phyloP scores from a whole-genome alignment of 2,888 invertebrate genomes.

The Ichneumoninae sp. region DNA sequence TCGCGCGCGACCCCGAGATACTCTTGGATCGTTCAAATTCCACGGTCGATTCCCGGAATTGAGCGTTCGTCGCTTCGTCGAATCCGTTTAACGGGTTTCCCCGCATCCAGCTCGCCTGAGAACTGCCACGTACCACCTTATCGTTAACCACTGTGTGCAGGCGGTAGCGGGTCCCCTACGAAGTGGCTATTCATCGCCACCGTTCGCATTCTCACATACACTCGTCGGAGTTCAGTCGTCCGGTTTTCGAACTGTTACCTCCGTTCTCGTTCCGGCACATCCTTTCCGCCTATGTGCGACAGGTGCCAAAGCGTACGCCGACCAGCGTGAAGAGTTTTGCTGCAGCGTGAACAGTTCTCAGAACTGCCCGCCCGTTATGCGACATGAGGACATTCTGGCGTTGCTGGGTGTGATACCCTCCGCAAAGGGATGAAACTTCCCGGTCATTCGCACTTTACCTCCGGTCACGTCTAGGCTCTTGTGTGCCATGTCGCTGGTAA shows the following conservation, averaged over 20 bases:
- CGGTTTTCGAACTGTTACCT: constrained; percentile 55
- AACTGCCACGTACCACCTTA: constrained; percentile 38
- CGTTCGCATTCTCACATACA: constrained; percentile 69
- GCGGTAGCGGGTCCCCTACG: constrained; percentile 11
- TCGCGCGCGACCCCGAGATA: constrained; percentile 45
- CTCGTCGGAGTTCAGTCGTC: constrained; percentile 63
- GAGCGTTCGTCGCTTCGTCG: constrained; percentile 75
- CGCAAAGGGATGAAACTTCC: constrained; percentile 22
- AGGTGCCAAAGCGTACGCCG: constrained; percentile 44
- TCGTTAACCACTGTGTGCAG: constrained; percentile 37
- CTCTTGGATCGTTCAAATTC: constrained; percentile 71
- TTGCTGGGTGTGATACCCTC: constrained; percentile 12
- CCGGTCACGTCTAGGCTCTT: constrained; percentile 13
- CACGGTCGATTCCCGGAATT: constrained; percentile 80
- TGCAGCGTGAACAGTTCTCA: constrained; percentile 57
- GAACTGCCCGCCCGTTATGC: constrained; percentile 40
- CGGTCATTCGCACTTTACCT: constrained; percentile 27
- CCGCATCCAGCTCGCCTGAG: constrained; percentile 61
- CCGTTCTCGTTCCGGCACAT: constrained; percentile 39
- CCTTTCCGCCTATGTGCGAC: constrained; percentile 49
- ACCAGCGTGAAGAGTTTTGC: constrained; percentile 38
- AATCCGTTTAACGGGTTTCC: constrained; percentile 76
- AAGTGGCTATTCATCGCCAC: constrained; percentile 70
- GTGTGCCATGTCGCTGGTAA: constrained; percentile 18
- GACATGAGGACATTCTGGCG: constrained; percentile 19